Evolutionary conservation across 2,113 vertebrate species (phyloP), one percentile per base, ranked within the genome.

Genomic region (Sander vitreus): DNA sequence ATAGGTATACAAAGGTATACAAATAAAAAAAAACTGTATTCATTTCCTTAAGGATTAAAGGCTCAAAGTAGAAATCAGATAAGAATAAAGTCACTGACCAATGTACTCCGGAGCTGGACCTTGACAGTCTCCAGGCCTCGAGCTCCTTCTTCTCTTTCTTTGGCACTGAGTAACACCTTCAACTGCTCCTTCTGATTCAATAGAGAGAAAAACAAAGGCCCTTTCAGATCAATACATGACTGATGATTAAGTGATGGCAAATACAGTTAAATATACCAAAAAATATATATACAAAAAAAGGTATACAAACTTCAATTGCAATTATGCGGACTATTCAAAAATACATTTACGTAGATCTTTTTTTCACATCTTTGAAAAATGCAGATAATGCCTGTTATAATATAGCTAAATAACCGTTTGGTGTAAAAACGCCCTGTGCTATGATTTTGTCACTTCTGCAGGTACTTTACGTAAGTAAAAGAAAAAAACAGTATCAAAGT

Each of bases 141-240:
- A 67, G 95, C 76, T 13, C 96, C 97, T 86, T 99, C 97, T 12
- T 98, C 97, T 68, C 96, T 95, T 36, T 99, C 98, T 90, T 96
- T 98, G 77, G 94, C 77, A 60, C 85, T 81, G 64, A 98, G 92
- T 69, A 97, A 90, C 57, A 93, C 93, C 93, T 96, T 97, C 85
- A 98, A 36, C 33, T 98, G 96, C 76, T 98, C 98, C 85, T 95
- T 97, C 97, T 98, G 92, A 80, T 93, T 85, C 47, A 72, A 65
- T 77, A 78, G 54, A 73, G 39, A 66, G 18, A 66, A 51, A 70
- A 66, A 8, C 19, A 67, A 66, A 50, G 9, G 36, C 7, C 36
- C 1, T 13, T 51, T 68, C 2, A 65, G n/a, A 51, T 55, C 23
- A 62, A 70, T 36, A 68, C 57, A 16, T 9, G 9, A 39, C 16